Base-by-base conservation (phyloP, 2,113 vertebrate genomes). In the Zootoca vivipara region DNA sequence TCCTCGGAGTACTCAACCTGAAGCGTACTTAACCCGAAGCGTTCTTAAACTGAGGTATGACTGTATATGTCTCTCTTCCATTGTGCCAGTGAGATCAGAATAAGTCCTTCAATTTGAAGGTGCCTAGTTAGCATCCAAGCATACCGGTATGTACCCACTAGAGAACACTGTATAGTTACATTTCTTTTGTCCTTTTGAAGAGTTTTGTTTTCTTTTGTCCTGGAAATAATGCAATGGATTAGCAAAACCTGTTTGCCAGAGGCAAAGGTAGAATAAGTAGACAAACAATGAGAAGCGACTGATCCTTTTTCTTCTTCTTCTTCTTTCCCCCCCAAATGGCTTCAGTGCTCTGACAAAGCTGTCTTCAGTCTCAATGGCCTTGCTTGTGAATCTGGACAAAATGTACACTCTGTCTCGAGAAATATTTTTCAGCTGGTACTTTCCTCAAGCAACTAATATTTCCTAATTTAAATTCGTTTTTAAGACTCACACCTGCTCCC, bases 341-440 rank as follows among this genome's bases (percentile, higher is more conserved):
- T 52, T 5, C n/a, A 81, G 22, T 80, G 30, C 52, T 28, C n/a
- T 74, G n/a, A 38, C 8, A 3, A 91, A n/a, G n/a, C 46, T 87
- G 2, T 35, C 1, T 83, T 85, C 12, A 24, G 13, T 33, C 56
- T 64, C 56, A 64, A 89, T 24, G 0, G 46, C 40, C 18, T 89
- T 90, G 72, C 78, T 56, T 56, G 42, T 82, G 86, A 70, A 28
- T 78, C 0, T 46, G 4, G 33, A 28, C 74, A 28, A 8, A 74
- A 35, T n/a, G 56, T 91, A 72, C 89, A 82, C 69, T 89, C 64
- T 6, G 16, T 5, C 78, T 91, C 87, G 78, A 40, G 87, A 89
- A 24, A 79, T 28, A 30, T 83, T 33, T 33, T 64, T 72, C 15
- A 9, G 73, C 33, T 15, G 80, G 82, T 38, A 12, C 2, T 7